Percentiles rank a stretch among this genome's conserved stretches.
Conservation (phyloP, 1,140 invertebrate genomes). For the Drosophila pseudoananassae region DNA sequence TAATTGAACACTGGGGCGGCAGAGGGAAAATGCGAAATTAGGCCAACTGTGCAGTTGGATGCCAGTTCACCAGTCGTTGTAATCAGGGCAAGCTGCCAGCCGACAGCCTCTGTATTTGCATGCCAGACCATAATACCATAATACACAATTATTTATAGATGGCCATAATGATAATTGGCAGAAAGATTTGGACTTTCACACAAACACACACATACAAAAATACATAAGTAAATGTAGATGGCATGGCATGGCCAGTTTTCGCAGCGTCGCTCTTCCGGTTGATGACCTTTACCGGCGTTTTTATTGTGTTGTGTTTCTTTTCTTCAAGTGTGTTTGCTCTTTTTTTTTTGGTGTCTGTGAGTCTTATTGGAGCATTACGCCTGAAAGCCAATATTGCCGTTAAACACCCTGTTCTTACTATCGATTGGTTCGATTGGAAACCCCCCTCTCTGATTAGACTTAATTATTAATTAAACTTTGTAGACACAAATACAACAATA, state of each 20-base stretch:
- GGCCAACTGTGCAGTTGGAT: slow-evolving; percentile 75
- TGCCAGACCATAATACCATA: slow-evolving; percentile 53
- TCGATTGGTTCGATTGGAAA: slow-evolving; percentile 37
- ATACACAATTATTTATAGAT: slow-evolving; percentile 67
- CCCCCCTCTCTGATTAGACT: slow-evolving; percentile 33
- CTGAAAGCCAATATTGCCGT: slow-evolving; percentile 14
- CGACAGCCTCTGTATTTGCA: slow-evolving; percentile 52
- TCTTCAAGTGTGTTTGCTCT: slow-evolving; percentile 15
- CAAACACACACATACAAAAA: slow-evolving; percentile 19
- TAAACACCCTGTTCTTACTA: background rate
- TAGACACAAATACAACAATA: slow-evolving; percentile 29
- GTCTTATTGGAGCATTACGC: slow-evolving; percentile 22
- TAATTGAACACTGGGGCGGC: slow-evolving; percentile 64
- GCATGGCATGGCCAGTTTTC: slow-evolving; percentile 41
- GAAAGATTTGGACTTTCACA: slow-evolving; percentile 57
- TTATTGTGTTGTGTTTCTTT: slow-evolving; percentile 63
- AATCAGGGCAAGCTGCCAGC: slow-evolving; percentile 70
- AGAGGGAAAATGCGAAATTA: slow-evolving; percentile 59
- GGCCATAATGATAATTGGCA: slow-evolving; percentile 60
- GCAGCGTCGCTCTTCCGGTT: slow-evolving; percentile 73
- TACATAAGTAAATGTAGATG: background rate
- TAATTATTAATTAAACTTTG: slow-evolving; percentile 42
- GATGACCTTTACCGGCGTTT: slow-evolving; percentile 83
- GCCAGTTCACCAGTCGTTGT: slow-evolving; percentile 47
- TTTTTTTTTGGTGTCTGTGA: slow-evolving; percentile 12